Evolutionary conservation across 2,797 vertebrate genomes (phyloP).

Genomic region (Sphaeramia orbicularis): DNA sequence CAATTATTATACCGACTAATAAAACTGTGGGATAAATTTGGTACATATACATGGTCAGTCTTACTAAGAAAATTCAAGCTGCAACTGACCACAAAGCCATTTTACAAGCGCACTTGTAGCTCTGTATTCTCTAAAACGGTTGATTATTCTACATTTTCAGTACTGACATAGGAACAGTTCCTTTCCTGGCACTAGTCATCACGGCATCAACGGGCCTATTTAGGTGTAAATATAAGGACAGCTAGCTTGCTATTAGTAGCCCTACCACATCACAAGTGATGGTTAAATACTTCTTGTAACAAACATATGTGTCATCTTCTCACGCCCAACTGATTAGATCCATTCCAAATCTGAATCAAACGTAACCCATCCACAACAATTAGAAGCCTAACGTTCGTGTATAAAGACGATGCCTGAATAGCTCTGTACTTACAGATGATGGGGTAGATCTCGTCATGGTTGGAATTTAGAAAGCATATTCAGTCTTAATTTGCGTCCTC

Average conservation of each 20-base stretch:
- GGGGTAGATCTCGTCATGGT: conserved; percentile 82
- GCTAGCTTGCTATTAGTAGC: conserved; percentile 77
- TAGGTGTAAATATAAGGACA: conserved; percentile 80
- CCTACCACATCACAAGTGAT: conserved; percentile 59
- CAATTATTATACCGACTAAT: conserved; percentile 29
- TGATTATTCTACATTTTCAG: conserved; percentile 78
- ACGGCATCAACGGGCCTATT: conserved; percentile 75
- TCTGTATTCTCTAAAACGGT: conserved; percentile 46
- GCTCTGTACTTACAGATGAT: conserved; percentile 82
- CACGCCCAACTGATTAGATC: conserved; percentile 72
- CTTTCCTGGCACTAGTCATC: conserved; percentile 72
- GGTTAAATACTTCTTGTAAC: conserved; percentile 59
- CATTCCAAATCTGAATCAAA: conserved; percentile 58
- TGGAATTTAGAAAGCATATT: conserved; percentile 82
- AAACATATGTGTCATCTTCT: conserved; percentile 68
- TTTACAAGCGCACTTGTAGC: conserved; percentile 58
- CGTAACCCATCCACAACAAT: conserved; percentile 68
- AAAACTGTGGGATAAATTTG: conserved; percentile 18
- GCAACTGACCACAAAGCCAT: conserved; percentile 40
- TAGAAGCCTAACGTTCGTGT: conserved; percentile 51
- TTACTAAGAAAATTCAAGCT: conserved; percentile 6
- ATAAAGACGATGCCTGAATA: conserved; percentile 52
- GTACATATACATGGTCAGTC: no score
- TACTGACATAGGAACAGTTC: conserved; percentile 83
- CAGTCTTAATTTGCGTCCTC: conserved; percentile 67